phyloP scores from a whole-genome alignment of 2,888 invertebrate species.

The Mythimna albipuncta region DNA sequence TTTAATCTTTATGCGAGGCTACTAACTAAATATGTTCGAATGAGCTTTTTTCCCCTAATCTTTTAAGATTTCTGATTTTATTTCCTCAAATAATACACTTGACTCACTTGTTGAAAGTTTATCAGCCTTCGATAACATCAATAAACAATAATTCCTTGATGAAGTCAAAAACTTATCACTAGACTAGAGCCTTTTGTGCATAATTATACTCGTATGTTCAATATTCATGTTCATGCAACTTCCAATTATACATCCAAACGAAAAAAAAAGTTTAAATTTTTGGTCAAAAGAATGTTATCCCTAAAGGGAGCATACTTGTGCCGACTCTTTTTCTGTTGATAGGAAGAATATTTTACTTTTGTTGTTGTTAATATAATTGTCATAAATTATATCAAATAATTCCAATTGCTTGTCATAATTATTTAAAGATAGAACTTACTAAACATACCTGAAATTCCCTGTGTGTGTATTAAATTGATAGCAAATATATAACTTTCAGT shows the following conservation, averaged over 20 bases:
- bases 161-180: background rate
- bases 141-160: background rate
- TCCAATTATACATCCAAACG: background rate
- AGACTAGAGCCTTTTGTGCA: background rate
- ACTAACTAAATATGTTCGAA: background rate
- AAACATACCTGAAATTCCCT: no score
- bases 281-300: background rate
- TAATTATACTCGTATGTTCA: background rate
- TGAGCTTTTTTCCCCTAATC: background rate
- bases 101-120: background rate
- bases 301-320: constrained; percentile 2
- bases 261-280: background rate
- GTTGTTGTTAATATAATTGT: no score
- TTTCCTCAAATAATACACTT: background rate
- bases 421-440: no score
- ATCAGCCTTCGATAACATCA: background rate
- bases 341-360: background rate
- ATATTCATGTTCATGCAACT: background rate
- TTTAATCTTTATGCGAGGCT: background rate
- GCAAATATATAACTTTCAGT: no score
- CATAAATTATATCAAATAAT: no score
- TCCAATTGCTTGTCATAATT: no score
- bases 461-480: no score
- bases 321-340: background rate
- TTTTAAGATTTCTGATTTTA: background rate